Evolutionary conservation across 2,113 vertebrate species (phyloP).

Genomic region (Rallus limicola): DNA sequence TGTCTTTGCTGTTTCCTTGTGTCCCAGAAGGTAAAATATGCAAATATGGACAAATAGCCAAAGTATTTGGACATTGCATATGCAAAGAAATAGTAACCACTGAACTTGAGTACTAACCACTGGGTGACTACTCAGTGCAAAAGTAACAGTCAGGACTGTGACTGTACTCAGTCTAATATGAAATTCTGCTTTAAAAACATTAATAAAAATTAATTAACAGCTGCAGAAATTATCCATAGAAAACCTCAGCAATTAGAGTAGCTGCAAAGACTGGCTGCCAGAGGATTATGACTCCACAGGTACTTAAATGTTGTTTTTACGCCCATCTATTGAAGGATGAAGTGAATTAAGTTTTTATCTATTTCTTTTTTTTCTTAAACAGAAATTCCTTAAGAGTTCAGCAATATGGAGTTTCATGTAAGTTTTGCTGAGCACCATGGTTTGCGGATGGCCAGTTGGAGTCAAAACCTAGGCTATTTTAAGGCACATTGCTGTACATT

Average conservation of each 20-base stretch:
- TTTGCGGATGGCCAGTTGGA: neutral
- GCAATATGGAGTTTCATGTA: neutral
- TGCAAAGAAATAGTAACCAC: neutral
- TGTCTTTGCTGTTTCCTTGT: neutral
- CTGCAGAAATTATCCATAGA: neutral
- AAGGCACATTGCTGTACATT: neutral
- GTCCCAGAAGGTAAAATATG: neutral
- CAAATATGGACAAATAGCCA: neutral
- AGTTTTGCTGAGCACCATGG: neutral
- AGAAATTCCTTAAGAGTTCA: neutral
- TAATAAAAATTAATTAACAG: neutral
- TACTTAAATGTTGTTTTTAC: neutral
- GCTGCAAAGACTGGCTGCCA: neutral
- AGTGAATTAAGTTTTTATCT: neutral
- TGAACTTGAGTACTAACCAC: neutral
- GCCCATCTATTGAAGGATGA: neutral
- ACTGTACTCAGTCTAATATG: neutral
- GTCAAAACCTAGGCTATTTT: neutral
- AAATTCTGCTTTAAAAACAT: neutral
- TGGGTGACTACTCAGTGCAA: neutral
- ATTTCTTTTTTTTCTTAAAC: neutral
- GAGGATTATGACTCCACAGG: neutral
- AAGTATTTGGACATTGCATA: neutral
- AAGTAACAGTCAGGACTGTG: neutral
- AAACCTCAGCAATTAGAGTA: neutral